phyloP scores from a whole-genome alignment of 1,140 invertebrate genomes.

The Bilobella aurantiaca region DNA sequence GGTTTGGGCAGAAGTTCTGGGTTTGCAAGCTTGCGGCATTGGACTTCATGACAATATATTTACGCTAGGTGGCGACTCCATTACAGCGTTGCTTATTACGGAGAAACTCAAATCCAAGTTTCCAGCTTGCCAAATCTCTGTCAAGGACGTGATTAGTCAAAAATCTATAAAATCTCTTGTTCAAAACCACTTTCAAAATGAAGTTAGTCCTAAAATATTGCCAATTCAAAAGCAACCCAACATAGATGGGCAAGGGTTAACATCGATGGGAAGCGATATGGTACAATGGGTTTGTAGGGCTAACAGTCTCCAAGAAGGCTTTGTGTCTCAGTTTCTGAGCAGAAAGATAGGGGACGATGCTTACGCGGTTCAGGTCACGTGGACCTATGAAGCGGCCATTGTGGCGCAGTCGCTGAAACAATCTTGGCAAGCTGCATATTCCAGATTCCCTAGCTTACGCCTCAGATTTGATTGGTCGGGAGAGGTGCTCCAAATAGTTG shows the following conservation, averaged over 20 bases:
- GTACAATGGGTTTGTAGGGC: not conserved
- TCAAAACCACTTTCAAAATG: not conserved
- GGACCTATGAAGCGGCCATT: not conserved
- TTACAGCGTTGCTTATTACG: not conserved
- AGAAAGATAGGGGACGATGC: not conserved
- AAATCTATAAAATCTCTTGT: not conserved
- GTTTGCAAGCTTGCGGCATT: not conserved
- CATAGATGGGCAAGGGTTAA: not conserved
- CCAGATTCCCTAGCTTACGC: not conserved
- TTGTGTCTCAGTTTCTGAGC: not conserved
- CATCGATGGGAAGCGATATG: too few relatives aligned
- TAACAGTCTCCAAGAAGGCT: not conserved
- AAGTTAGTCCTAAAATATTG: not conserved
- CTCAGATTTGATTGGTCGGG: not conserved
- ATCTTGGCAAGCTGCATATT: not conserved
- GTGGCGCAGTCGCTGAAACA: not conserved
- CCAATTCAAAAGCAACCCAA: not conserved
- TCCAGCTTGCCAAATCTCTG: not conserved
- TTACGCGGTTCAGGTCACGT: not conserved
- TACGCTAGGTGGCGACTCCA: slow-evolving; percentile 9
- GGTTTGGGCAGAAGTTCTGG: not conserved
- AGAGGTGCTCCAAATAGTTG: not conserved
- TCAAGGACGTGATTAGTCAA: not conserved
- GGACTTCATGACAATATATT: slow-evolving; percentile 10
- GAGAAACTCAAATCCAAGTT: not conserved